Conservation (phyloP, 2,797 vertebrate species). For the Rhincodon typus region DNA sequence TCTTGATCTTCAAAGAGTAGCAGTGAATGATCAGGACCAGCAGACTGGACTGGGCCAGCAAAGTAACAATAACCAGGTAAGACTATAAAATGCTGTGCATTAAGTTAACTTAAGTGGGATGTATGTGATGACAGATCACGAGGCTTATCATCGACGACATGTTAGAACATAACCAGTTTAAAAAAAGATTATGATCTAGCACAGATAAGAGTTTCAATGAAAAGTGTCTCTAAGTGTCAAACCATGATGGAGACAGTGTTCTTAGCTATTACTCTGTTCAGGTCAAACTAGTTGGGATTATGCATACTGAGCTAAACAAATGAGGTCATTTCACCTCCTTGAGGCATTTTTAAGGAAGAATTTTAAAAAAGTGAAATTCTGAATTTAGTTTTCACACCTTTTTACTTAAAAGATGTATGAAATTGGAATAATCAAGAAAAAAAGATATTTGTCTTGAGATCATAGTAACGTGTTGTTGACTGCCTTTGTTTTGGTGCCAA, state of each 20-base stretch:
- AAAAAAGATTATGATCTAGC: background rate
- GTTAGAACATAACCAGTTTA: background rate
- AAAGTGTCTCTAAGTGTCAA: background rate
- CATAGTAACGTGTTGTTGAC: background rate
- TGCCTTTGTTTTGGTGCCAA: background rate
- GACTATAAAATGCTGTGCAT: background rate
- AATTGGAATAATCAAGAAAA: background rate
- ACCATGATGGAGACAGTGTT: background rate
- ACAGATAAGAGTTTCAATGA: background rate
- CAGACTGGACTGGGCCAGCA: slow-evolving; percentile 30
- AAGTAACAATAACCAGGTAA: background rate
- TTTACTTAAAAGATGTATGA: background rate
- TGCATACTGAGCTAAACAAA: background rate
- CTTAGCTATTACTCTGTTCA: background rate
- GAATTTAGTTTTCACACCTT: background rate
- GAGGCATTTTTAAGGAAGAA: background rate
- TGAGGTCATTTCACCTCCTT: background rate
- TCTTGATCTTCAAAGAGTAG: slow-evolving; percentile 46
- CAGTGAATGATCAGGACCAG: background rate
- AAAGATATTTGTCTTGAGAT: background rate
- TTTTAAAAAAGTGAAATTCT: background rate
- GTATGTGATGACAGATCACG: background rate
- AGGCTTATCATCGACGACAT: background rate
- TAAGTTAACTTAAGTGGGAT: background rate
- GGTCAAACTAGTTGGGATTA: background rate